phyloP scores from a whole-genome alignment of 35 echinoderm and acorn worm species.

The Patiria miniata region DNA sequence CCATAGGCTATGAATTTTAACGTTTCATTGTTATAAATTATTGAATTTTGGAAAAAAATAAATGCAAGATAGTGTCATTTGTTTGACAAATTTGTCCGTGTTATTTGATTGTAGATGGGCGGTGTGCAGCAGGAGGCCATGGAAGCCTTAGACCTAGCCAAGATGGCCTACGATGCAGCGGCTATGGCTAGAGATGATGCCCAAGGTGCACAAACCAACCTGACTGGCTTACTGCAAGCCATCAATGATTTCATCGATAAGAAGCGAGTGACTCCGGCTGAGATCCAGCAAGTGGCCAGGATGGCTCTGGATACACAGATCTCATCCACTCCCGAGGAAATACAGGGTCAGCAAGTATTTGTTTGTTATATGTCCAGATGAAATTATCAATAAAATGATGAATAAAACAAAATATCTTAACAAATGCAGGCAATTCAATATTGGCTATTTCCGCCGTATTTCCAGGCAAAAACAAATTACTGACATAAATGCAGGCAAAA shows the following conservation, averaged over 20 bases:
- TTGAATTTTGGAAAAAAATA: too few species aligned
- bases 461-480: too few species aligned
- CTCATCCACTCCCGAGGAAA: constrained; percentile 84
- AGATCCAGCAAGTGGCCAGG: constrained; percentile 57
- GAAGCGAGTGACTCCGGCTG: constrained; percentile 54
- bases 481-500: too few species aligned
- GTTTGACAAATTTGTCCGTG: neutral
- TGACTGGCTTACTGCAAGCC: constrained; percentile 75
- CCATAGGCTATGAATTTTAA: too few species aligned
- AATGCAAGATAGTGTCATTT: neutral
- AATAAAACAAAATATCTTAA: neutral
- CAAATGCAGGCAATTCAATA: neutral
- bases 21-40: too few species aligned
- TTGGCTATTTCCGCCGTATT: neutral
- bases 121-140: constrained; percentile 54
- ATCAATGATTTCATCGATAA: constrained; percentile 79
- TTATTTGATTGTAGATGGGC: constrained; percentile 50
- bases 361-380: neutral
- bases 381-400: neutral
- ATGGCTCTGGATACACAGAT: constrained; percentile 73
- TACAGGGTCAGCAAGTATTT: constrained; percentile 43
- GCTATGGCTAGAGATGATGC: constrained; percentile 69
- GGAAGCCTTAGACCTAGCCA: constrained; percentile 66
- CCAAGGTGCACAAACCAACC: constrained; percentile 80
- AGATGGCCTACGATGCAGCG: constrained; percentile 82